phyloP scores from a whole-genome alignment of 2,888 invertebrate genomes.

The Oegoconia quadripuncta region DNA sequence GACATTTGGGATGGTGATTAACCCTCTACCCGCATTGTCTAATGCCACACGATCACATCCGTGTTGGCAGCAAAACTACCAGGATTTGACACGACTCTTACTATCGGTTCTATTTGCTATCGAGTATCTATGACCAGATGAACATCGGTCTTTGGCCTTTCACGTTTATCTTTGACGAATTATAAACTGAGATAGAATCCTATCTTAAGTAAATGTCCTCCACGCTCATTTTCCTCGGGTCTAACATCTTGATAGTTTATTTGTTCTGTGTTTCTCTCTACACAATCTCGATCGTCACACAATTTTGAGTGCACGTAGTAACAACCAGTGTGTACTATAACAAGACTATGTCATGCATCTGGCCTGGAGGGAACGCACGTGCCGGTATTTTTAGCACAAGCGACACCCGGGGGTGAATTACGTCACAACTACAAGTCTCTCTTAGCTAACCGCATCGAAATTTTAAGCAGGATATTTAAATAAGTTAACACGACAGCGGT shows the following conservation, averaged over 20 bases:
- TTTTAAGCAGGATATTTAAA: too few species aligned
- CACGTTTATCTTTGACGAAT: too few species aligned
- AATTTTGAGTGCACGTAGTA: not conserved
- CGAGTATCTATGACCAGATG: not conserved
- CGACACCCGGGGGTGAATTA: constrained; percentile 60
- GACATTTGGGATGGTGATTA: constrained; percentile 38
- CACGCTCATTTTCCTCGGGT: too few species aligned
- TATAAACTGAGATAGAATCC: too few species aligned
- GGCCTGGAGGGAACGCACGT: constrained; percentile 55
- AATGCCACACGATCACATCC: constrained; percentile 44
- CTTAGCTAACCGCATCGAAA: too few species aligned
- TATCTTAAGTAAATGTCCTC: too few species aligned
- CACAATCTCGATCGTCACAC: not conserved
- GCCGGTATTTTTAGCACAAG: constrained; percentile 60
- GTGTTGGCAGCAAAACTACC: constrained; percentile 14
- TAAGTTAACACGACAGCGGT: constrained; percentile 1
- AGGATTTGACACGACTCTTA: not conserved
- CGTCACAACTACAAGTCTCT: constrained; percentile 55
- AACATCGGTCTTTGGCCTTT: not conserved
- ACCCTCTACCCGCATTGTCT: constrained; percentile 48
- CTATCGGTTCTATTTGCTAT: not conserved
- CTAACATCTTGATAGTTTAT: too few species aligned
- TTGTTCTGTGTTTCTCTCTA: not conserved
- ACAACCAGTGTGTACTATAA: constrained; percentile 27
- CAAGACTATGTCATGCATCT: constrained; percentile 36